Conservation (phyloP, 2,888 invertebrate genomes). For the Entomobrya multifasciata region DNA sequence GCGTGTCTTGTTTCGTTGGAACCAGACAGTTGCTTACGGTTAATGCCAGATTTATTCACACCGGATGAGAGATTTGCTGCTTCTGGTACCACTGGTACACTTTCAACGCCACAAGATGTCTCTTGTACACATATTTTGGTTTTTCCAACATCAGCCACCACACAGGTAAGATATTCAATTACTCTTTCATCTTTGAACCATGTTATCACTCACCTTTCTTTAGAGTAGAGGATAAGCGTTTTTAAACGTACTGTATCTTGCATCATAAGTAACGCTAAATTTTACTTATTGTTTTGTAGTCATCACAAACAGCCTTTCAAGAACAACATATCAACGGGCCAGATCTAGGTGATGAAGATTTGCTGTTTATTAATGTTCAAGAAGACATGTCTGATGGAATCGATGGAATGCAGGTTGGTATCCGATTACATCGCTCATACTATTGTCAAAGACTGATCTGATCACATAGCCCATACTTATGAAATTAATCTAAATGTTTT, state of each 20-base stretch:
- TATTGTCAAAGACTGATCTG: no score
- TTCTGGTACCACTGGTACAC: conserved; percentile 86
- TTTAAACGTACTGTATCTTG: no score
- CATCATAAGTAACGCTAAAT: neutral
- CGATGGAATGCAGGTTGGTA: conserved; percentile 84
- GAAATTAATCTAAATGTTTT: no score
- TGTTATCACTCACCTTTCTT: neutral
- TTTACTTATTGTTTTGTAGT: conserved; percentile 81
- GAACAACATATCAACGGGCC: conserved; percentile 86
- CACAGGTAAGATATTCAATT: conserved; percentile 85
- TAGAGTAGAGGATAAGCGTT: no score
- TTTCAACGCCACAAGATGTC: conserved; percentile 97
- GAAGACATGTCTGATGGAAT: conserved; percentile 85
- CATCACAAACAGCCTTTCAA: conserved; percentile 87
- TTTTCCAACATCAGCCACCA: conserved; percentile 97
- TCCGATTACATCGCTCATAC: neutral
- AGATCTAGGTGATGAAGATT: conserved; percentile 85
- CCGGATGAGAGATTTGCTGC: conserved; percentile 94
- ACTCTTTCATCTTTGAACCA: neutral
- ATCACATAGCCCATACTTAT: neutral
- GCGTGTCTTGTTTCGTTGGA: conserved; percentile 99
- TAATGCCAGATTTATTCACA: conserved; percentile 97
- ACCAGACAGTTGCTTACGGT: conserved; percentile 91
- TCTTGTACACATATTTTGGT: conserved; percentile 99
- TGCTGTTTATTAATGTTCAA: conserved; percentile 85